Base-by-base conservation (phyloP, 2,113 vertebrate genomes). In the Reinhardtius hippoglossoides region DNA sequence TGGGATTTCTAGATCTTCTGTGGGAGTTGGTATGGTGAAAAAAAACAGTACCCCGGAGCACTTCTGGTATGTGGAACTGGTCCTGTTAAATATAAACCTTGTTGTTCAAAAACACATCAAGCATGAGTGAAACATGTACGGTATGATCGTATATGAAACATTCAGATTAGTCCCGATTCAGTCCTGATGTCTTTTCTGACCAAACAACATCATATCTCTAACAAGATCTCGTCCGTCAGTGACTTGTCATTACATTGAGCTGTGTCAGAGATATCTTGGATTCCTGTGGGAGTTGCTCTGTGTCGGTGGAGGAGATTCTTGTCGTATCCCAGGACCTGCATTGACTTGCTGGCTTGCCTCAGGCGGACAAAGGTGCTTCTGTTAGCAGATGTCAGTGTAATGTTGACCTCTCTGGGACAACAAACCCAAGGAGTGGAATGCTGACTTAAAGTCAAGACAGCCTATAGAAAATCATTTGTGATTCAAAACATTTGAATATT, bases 331-430 rank as follows among this genome's bases (percentile, higher is more conserved):
- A 50, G 65, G 84, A 92, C 91, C 21, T 92, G 92, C 68, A 82
- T 31, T 73, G 86, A 92, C 93, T 85, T 91, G 93, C 76, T 80
- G 70, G 78, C 60, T 76, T 46, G 71, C 87, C 80, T 75, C 35
- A 52, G 87, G 90, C 67, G 4, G 42, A 88, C 87, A 91, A 90
- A 80, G 64, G 58, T 58, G 71, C 72, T 52, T 83, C 73, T 87
- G 78, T 89, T 83, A 26, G 76, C 48, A 84, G 72, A 81, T 67
- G 67, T 58, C n/a, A 69, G 42, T 14, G 42, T 35, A 35, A 77
- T 67, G 55, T 16, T 2, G 42, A 74, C 71, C 74, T 60, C 64
- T 71, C 64, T 71, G 54, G 46, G n/a, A 52, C 48, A 44, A 24
- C 35, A 18, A 31, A 3, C 14, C 18, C 67, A 44, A 18, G 12